These are phyloP conservation scores for Oedothorax gibbosus DNA, from an alignment of 1,140 invertebrate genomes.

Conservation along the genomic window DNA sequence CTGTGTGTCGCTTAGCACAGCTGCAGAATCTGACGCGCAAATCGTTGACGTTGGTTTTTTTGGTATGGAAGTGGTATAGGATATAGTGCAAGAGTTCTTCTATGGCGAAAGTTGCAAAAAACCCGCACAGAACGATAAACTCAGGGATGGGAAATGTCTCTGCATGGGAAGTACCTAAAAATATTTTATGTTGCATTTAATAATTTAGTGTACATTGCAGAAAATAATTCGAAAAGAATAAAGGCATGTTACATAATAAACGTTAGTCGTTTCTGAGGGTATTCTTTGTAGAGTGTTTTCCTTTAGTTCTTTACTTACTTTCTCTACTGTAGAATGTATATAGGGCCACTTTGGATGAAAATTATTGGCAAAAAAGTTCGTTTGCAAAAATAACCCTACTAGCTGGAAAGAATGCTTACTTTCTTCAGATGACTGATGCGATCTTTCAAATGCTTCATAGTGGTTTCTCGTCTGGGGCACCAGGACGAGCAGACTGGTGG, in stretches of 20 bases:
- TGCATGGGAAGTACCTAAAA: background rate
- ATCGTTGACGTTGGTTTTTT: background rate
- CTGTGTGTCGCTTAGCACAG: constrained; percentile 42
- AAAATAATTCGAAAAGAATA: background rate
- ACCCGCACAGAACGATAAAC: constrained; percentile 32
- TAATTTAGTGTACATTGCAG: background rate
- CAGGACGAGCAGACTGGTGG: constrained; percentile 9
- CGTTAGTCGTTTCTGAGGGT: too few species aligned
- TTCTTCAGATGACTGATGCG: too few species aligned
- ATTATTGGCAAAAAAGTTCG: too few species aligned
- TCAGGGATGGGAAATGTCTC: constrained; percentile 38
- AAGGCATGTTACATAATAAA: too few species aligned
- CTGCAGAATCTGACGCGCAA: constrained; percentile 28
- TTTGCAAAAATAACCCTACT: too few species aligned
- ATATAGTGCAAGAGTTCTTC: constrained; percentile 15
- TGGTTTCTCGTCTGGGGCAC: background rate
- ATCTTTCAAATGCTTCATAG: background rate
- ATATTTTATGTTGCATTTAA: background rate
- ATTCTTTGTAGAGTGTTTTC: too few species aligned
- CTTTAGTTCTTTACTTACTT: too few species aligned
- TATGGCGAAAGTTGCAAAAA: constrained; percentile 10
- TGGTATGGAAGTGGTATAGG: background rate
- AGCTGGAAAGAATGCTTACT: too few species aligned
- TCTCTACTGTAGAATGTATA: too few species aligned
- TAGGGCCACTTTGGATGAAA: too few species aligned